Conservation (phyloP, 1,140 invertebrate species). For the Argopecten irradians region DNA sequence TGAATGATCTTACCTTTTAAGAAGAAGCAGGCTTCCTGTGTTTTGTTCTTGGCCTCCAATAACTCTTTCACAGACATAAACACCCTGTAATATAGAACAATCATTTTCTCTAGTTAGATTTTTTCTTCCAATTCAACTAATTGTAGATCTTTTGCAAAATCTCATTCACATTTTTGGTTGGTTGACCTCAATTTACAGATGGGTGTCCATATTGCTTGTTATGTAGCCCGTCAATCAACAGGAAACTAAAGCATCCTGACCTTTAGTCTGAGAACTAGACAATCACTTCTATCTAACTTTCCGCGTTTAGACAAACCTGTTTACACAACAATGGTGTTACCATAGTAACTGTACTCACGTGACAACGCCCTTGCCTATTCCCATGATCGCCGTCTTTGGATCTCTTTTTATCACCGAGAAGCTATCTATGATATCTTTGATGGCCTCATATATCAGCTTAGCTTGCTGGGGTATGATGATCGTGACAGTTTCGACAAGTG, state of each 20-base stretch:
- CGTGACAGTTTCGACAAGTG: constrained; percentile 41
- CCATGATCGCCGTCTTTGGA: constrained; percentile 53
- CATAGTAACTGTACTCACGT: constrained; percentile 42
- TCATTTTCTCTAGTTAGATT: background rate
- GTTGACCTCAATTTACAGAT: background rate
- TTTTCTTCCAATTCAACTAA: background rate
- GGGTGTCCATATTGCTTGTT: background rate
- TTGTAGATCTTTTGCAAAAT: too few relatives aligned
- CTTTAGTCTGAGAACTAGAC: background rate
- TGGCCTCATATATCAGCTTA: constrained; percentile 47
- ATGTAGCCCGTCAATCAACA: background rate
- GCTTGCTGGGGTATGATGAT: constrained; percentile 54
- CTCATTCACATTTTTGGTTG: too few relatives aligned
- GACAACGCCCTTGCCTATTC: constrained; percentile 49
- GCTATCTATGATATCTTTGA: constrained; percentile 53
- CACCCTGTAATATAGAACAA: constrained; percentile 45
- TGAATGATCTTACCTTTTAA: constrained; percentile 52
- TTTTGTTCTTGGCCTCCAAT: constrained; percentile 59
- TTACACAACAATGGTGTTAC: background rate
- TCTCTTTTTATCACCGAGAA: constrained; percentile 54
- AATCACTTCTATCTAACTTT: background rate
- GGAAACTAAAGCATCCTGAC: background rate
- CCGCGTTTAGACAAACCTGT: background rate
- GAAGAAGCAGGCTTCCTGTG: constrained; percentile 61
- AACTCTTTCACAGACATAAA: constrained; percentile 52